Evolutionary conservation across 1,140 invertebrate genomes (phyloP), one percentile per base, ranked within the genome.

Genomic region (Drosophila pallidifrons): DNA sequence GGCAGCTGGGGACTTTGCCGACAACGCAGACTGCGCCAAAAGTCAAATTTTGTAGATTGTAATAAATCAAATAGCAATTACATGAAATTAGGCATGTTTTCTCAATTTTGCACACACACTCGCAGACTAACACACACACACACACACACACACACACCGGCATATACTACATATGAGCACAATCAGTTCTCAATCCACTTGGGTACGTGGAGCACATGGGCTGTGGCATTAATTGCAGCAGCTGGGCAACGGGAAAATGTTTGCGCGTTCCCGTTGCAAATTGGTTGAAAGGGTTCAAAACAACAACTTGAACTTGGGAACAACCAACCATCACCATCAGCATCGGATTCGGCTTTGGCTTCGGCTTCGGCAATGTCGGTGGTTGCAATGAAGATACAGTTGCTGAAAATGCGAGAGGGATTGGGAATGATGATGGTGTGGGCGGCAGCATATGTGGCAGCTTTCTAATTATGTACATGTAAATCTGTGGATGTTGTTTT

Each of bases 61-160:
- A 92, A 92, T 92, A 92, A 92, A 92, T 92, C 91, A 92, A 92
- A 92, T 91, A 81, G 91, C 91, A 92, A 92, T 92, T 92, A 92
- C 87, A 92, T 78, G 87, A 92, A 92, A 92, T 92, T 92, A 92
- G 91, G 91, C 87, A 92, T 92, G 91, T 92, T 92, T 92, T 92
- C 91, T 89, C 86, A 90, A 89, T 86, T 89, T 81, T 58, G 54
- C 79, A 68, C 79, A 87, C 63, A 83, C 59, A 25, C 20, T 25
- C 20, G 20, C 20, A 25, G 20, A 25, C 20, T 25, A 25, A 25
- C 20, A 79, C 57, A 63, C 16, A 67, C 15, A 28, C 5, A 25
- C 52, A 58, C 25, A 25, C 11, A 45, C n/a, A 46, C 5, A 15
- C 15, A 15, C 15, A 15, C 15, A 15, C 7, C 10, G 38, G 55